These are phyloP conservation scores for Callithrix jacchus DNA, from an alignment of 2,113 vertebrate species.

Conservation along the genomic window DNA sequence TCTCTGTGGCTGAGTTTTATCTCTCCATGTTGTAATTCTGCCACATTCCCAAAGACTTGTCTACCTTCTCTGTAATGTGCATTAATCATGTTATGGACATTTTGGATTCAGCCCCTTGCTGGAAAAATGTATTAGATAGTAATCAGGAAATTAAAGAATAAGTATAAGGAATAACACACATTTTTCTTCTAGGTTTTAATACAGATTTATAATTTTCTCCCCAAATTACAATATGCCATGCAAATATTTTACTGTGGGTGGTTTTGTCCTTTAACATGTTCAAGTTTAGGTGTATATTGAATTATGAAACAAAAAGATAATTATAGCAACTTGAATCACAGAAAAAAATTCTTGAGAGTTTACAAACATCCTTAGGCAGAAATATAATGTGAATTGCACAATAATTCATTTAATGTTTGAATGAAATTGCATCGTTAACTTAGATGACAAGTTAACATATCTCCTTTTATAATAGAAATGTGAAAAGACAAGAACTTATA, in stretches of 20 bases:
- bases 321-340: background rate
- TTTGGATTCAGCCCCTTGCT: background rate
- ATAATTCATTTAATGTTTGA: background rate
- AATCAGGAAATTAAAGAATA: background rate
- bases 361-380: background rate
- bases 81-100: background rate
- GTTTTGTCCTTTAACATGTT: background rate
- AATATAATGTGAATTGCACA: background rate
- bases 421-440: background rate
- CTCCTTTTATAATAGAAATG: background rate
- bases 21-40: background rate
- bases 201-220: background rate
- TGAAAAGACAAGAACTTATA: background rate
- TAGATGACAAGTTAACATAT: background rate
- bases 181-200: background rate
- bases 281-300: background rate
- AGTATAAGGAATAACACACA: background rate
- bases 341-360: background rate
- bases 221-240: background rate
- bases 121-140: background rate
- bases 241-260: no score
- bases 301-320: background rate
- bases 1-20: background rate
- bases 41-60: background rate
- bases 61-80: rapidly evolving